Base-by-base conservation (phyloP, 2,888 invertebrate species). In the Didymodactylos carnosus region DNA sequence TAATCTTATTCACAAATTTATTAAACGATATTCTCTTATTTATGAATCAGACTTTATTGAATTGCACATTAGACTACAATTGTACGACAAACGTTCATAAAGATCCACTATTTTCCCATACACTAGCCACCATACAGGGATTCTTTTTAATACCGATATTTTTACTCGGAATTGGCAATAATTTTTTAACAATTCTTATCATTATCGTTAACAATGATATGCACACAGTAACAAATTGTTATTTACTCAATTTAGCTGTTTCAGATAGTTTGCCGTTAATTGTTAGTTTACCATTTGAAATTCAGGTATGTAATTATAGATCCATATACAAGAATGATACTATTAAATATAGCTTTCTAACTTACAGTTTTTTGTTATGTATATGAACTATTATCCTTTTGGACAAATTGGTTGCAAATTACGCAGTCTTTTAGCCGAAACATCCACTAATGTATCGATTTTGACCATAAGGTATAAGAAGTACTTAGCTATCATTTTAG, bases 261-360 rank as follows among this genome's bases (percentile, higher is more conserved):
- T 35, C 29, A 11, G 62, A 62, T 62, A 62, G 19, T 0, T 35
- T 62, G 35, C 62, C 62, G n/a, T 35, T 62, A 35, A 62, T 62
- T 62, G 62, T 62, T 29, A 62, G 62, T 62, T 62, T 62, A 62
- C 62, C 62, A 62, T 62, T 62, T n/a, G 62, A 62, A 62, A 62
- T 62, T 35, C 19, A 14, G 3, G 62, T 62, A 62, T 35, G 10
- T 19, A 5, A 3, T 6, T 27, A 16, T 29, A n/a, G n/a, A n/a
- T n/a, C n/a, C n/a, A n/a, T n/a, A n/a, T n/a, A n/a, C n/a, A n/a
- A n/a, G n/a, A n/a, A n/a, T n/a, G n/a, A n/a, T n/a, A n/a, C n/a
- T n/a, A n/a, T n/a, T n/a, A n/a, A n/a, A n/a, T n/a, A n/a, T n/a
- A n/a, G n/a, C n/a, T n/a, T n/a, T n/a, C n/a, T n/a, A n/a, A n/a